phyloP scores from a whole-genome alignment of 2,113 vertebrate genomes.

The Chinchilla lanigera region DNA sequence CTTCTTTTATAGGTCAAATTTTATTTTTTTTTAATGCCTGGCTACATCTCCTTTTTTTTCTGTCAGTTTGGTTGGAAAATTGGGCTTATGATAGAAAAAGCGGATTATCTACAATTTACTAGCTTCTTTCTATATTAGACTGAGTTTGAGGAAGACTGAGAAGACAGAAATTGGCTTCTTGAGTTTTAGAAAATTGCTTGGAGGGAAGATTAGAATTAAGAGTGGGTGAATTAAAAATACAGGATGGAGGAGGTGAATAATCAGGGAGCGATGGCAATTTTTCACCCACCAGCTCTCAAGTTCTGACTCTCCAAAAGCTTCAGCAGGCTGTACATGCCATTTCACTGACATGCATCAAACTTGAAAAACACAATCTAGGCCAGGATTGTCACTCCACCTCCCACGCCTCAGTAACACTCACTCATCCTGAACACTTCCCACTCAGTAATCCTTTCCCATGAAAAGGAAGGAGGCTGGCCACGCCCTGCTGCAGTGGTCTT shows the following conservation, averaged over 20 bases:
- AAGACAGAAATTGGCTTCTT: conserved; percentile 61
- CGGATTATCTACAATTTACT: conserved; percentile 60
- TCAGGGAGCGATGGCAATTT: conserved; percentile 74
- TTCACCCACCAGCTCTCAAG: conserved; percentile 83
- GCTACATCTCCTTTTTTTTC: neutral
- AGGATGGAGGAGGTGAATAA: conserved; percentile 81
- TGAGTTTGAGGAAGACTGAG: conserved; percentile 44
- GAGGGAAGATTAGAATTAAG: conserved; percentile 75
- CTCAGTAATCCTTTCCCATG: conserved; percentile 61
- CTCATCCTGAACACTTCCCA: conserved; percentile 77
- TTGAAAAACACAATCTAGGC: conserved; percentile 80
- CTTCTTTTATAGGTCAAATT: neutral
- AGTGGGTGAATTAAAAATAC: conserved; percentile 83
- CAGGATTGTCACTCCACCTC: conserved; percentile 79
- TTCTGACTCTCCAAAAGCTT: conserved; percentile 76
- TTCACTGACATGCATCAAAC: conserved; percentile 79
- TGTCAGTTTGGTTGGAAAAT: conserved; percentile 50
- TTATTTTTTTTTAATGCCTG: neutral
- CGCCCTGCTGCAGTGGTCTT: conserved; percentile 6
- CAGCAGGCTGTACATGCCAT: conserved; percentile 76
- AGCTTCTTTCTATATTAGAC: conserved; percentile 3
- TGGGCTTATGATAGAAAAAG: conserved; percentile 8
- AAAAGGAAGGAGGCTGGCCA: conserved; percentile 23
- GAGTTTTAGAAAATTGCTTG: conserved; percentile 74
- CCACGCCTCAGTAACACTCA: conserved; percentile 74